phyloP scores from a whole-genome alignment of 2,888 invertebrate species.

The Lamellibrachia columna region DNA sequence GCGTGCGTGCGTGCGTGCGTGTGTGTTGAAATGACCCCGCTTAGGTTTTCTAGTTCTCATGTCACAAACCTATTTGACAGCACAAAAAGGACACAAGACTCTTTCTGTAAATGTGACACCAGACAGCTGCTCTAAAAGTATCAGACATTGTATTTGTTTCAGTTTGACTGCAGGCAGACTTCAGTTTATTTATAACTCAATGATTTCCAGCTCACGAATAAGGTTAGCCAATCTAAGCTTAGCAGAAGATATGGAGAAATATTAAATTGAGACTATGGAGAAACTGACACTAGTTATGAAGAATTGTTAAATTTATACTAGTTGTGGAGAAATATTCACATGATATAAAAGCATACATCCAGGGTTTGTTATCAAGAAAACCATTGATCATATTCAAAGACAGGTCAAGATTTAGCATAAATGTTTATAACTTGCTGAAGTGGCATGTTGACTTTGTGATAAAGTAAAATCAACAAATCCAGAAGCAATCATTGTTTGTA shows the following conservation, averaged over 20 bases:
- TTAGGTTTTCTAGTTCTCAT: neutral
- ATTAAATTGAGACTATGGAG: neutral
- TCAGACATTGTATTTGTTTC: neutral
- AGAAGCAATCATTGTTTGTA: neutral
- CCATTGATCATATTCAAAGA: too few species aligned
- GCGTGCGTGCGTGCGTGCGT: neutral
- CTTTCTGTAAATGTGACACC: neutral
- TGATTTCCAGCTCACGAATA: neutral
- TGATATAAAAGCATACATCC: neutral
- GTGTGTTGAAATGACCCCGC: neutral
- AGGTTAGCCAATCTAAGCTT: neutral
- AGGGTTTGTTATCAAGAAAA: neutral
- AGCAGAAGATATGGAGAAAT: neutral
- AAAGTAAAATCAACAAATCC: neutral
- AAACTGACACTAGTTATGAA: neutral
- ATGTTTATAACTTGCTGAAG: neutral
- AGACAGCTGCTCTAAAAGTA: neutral
- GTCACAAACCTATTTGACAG: neutral
- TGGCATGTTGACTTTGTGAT: neutral
- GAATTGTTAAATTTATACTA: neutral
- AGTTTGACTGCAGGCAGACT: neutral
- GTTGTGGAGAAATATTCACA: neutral
- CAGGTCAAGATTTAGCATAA: neutral
- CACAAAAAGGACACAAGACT: neutral
- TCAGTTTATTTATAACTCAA: neutral